Conservation (phyloP, 2,113 vertebrate genomes). For the Antechinus stuartii region DNA sequence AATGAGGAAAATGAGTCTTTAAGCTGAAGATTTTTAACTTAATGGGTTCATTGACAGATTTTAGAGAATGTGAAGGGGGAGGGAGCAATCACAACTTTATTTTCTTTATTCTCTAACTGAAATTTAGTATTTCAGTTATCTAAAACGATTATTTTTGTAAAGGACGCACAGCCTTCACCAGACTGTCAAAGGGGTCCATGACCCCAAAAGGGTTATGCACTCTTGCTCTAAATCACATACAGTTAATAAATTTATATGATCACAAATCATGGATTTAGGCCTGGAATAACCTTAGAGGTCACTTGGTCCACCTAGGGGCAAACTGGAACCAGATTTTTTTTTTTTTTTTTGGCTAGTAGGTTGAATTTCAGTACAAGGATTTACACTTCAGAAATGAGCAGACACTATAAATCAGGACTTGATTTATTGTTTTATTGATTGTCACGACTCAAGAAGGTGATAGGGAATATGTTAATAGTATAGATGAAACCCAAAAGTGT, state of each 20-base stretch:
- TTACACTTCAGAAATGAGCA: neutral
- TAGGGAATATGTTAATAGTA: neutral
- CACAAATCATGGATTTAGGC: neutral
- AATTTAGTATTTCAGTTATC: neutral
- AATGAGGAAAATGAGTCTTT: neutral
- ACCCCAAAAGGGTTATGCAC: neutral
- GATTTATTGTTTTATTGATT: neutral
- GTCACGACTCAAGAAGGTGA: neutral
- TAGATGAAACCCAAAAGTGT: neutral
- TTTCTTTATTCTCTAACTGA: neutral
- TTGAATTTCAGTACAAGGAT: neutral
- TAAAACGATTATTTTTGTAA: neutral
- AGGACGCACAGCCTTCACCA: neutral
- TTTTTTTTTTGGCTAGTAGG: neutral
- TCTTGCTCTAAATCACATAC: neutral
- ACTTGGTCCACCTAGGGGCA: neutral
- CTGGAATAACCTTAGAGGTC: neutral
- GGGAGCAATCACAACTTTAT: neutral
- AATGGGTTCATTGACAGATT: neutral
- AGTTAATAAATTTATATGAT: neutral
- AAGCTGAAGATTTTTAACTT: neutral
- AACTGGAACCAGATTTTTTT: neutral
- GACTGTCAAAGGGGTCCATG: neutral
- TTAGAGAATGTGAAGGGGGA: neutral
- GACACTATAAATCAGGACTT: neutral